Evolutionary conservation across 2,888 invertebrate genomes (phyloP).

Genomic region (Brachypalpus laphriformis): DNA sequence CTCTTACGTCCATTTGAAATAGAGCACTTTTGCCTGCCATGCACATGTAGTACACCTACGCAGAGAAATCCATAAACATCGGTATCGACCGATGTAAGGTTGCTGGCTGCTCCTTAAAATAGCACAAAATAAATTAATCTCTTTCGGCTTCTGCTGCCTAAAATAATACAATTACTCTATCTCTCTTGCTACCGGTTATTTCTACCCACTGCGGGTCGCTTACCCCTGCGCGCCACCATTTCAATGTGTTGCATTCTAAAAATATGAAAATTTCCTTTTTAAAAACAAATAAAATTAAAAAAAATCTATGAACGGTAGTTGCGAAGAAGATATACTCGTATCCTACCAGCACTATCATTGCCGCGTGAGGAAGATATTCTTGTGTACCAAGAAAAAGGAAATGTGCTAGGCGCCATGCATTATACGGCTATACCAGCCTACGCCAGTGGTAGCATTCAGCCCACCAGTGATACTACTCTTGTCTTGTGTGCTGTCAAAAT

Average conservation of each 20-base stretch:
- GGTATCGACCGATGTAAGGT: too few relatives aligned
- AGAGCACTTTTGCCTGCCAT: too few relatives aligned
- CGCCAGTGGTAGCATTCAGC: slow-evolving; percentile 52
- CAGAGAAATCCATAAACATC: too few relatives aligned
- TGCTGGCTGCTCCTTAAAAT: too few relatives aligned
- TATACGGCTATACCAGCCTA: slow-evolving; percentile 26
- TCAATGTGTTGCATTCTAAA: slow-evolving; percentile 55
- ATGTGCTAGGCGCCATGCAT: slow-evolving; percentile 53
- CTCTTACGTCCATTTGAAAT: too few relatives aligned
- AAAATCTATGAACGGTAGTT: slow-evolving; percentile 26
- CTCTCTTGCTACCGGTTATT: not conserved
- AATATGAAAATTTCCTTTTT: slow-evolving; percentile 53
- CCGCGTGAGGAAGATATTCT: not conserved
- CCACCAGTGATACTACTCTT: slow-evolving; percentile 28
- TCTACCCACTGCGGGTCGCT: slow-evolving; percentile 24
- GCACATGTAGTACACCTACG: too few relatives aligned
- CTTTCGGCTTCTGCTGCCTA: too few relatives aligned
- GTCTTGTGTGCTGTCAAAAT: slow-evolving; percentile 29
- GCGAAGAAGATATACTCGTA: slow-evolving; percentile 14
- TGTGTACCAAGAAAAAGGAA: slow-evolving; percentile 15
- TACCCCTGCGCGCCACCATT: slow-evolving; percentile 18
- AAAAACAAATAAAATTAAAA: slow-evolving; percentile 38
- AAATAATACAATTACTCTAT: not conserved
- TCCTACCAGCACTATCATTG: not conserved
- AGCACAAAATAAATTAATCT: too few relatives aligned